Percentiles rank a stretch among this genome's conserved stretches.
Conservation (phyloP, 2,797 vertebrate genomes). For the Sebastes oblongus region DNA sequence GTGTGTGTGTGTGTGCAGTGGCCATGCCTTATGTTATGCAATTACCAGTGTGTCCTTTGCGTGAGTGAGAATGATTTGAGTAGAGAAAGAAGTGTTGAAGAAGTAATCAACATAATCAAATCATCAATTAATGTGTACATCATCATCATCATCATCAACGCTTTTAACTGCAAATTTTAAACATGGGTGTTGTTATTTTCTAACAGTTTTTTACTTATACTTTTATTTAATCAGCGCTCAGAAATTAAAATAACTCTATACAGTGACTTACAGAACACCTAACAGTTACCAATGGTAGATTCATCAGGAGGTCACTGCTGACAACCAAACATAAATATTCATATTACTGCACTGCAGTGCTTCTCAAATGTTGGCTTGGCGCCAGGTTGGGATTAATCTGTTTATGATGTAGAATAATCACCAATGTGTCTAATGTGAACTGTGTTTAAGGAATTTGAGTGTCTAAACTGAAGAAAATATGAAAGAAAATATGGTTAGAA, state of each 20-base stretch:
- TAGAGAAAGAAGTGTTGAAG: neutral
- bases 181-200: neutral
- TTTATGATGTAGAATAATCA: neutral
- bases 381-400: neutral
- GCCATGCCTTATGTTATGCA: conserved; percentile 20
- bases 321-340: neutral
- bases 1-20: neutral
- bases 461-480: neutral
- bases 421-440: neutral
- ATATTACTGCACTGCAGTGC: neutral
- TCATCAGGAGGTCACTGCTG: neutral
- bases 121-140: neutral
- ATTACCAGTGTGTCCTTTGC: neutral
- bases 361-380: neutral
- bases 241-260: neutral
- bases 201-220: neutral
- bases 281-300: neutral
- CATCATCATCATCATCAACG: neutral
- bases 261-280: neutral
- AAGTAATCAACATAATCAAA: neutral
- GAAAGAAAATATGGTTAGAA: neutral
- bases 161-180: neutral
- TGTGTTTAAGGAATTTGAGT: neutral
- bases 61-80: neutral
- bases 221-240: neutral